A percentile compares a stretch with the other conserved stretches of the same genome.
phyloP scores from a whole-genome alignment of 2,888 invertebrate genomes.

The Phytoseiulus persimilis region DNA sequence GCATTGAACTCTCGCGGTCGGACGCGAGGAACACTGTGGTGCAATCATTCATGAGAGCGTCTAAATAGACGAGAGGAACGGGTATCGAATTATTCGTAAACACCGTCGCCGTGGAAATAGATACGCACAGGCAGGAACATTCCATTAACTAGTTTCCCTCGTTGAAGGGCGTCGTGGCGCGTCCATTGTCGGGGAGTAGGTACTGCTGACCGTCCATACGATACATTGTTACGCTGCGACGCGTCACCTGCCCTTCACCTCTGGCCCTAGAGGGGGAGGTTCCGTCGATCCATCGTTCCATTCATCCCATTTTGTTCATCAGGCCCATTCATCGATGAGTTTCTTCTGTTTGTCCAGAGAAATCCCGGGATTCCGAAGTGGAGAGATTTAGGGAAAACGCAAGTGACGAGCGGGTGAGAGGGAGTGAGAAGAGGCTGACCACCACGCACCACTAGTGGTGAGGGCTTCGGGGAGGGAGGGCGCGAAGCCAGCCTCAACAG shows the following conservation, averaged over 20 bases:
- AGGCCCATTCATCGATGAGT: background rate
- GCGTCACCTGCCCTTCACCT: background rate
- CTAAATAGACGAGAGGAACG: background rate
- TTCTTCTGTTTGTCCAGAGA: background rate
- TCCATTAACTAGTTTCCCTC: background rate
- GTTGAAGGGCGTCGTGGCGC: too few relatives aligned
- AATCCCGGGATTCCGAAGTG: background rate
- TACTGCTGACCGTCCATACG: background rate
- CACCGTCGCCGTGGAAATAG: background rate
- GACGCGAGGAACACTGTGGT: background rate
- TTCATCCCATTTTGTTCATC: background rate
- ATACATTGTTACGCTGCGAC: background rate
- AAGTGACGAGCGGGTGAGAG: background rate
- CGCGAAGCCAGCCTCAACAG: background rate
- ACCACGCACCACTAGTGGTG: background rate
- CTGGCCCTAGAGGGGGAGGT: background rate
- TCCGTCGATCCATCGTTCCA: background rate
- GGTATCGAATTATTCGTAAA: background rate
- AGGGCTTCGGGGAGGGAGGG: background rate
- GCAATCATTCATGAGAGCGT: background rate
- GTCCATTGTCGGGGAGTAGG: background rate
- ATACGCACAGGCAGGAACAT: background rate
- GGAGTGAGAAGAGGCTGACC: background rate
- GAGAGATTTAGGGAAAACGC: background rate
- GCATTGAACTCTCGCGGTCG: background rate